Evolutionary conservation across 2,888 invertebrate genomes (phyloP), one percentile per base, ranked within the genome.

Genomic region (Clusia tigrina): DNA sequence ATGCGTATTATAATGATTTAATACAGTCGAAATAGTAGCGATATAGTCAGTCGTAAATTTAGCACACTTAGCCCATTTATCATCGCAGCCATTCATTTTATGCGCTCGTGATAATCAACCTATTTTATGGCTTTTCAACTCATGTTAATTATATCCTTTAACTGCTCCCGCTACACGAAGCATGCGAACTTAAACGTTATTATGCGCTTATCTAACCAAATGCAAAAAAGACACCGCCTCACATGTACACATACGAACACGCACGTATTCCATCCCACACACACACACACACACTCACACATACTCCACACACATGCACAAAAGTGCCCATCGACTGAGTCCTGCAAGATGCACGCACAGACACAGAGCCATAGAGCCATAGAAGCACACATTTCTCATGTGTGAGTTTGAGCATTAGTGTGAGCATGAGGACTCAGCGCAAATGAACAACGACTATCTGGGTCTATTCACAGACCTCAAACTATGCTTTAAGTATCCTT

Each of bases 81-180:
- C 42, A 42, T 42, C n/a, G n/a, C 42, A 17, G 42, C 15, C 12
- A n/a, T 42, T 42, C n/a, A 48, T 48, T 18, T 48, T 48, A 48
- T n/a, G 55, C 37, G 37, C 55, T 55, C 15, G 54, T 57, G 53
- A 60, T 66, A 64, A 64, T 66, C 59, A 62, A 56, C 51, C 54
- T 25, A 59, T 56, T 66, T 66, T 66, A 61, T 62, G 66, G 60
- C 52, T 62, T 58, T 54, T 58, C 58, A 61, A 24, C 56, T 65
- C 69, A 52, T 67, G 68, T 71, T 74, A 75, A 77, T 76, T 76
- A 71, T 69, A 70, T 73, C 68, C 71, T 63, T 24, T 56, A 38
- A 60, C 9, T 54, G 54, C 42, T 48, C 12, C 25, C 24, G 60
- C 18, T 46, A 26, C 42, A 56, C 18, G 42, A 56, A 38, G 38